Base-by-base conservation (phyloP, 2,888 invertebrate genomes). In the Pilophorus perplexus region DNA sequence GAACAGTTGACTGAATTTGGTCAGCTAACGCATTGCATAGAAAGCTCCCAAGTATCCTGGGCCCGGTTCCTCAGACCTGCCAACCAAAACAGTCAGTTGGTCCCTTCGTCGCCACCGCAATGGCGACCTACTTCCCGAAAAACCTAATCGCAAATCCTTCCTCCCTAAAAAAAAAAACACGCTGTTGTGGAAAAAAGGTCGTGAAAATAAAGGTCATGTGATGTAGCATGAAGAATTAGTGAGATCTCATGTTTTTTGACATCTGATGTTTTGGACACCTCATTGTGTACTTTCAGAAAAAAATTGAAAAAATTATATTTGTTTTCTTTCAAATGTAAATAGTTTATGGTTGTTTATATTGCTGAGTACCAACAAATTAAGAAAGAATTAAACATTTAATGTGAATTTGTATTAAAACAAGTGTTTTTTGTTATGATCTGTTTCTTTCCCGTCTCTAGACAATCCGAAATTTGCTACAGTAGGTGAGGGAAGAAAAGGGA, bases 291-390 rank as follows among this genome's bases (percentile, higher is more conserved):
- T 6, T 6, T 20, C 22, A 22, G 14, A 50, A 2, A 22, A 10
- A n/a, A 18, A 14, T 16, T 6, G 37, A 55, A 38, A 28, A 38
- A 37, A 28, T 1, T 37, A 23, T 33, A 28, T 22, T 62, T 28
- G 22, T 33, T 62, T 60, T 60, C 18, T n/a, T 14, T 62, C 33
- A 23, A 25, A 42, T 50, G 60, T 60, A 60, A 16, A 60, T 60
- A 64, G 38, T 57, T 6, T 52, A 67, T 70, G 70, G 70, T 71
- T 68, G 69, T 71, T 71, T 70, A 71, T 71, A 71, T 70, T 67
- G 68, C 68, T 65, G 67, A 69, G 66, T 66, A 67, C 69, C 68
- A 70, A 69, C 68, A 64, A 67, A 57, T 18, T 33, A 52, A 64
- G 38, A 52, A 42, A 64, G 25, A 64, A 64, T 52, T 64, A 40